Evolutionary conservation across 2,797 vertebrate species (phyloP).

Genomic region (Oreochromis grahami): DNA sequence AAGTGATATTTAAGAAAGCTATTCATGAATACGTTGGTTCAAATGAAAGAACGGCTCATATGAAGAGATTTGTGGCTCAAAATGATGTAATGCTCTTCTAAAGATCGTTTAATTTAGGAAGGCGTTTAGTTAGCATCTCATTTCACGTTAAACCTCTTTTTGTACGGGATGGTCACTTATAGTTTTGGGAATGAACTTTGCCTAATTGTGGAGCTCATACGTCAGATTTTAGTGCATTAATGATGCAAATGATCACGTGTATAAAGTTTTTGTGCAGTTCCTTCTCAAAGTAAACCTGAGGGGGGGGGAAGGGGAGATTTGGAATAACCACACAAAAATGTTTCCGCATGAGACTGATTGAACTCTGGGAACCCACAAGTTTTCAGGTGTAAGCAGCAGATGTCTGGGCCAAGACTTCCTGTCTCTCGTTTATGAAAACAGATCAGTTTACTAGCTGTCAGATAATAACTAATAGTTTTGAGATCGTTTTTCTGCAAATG

Average conservation of each 20-base stretch:
- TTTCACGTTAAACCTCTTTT: background rate
- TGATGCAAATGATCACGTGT: background rate
- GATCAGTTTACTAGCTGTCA: background rate
- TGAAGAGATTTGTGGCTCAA: background rate
- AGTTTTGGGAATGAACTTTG: background rate
- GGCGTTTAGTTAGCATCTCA: background rate
- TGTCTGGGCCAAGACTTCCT: background rate
- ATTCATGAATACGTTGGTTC: background rate
- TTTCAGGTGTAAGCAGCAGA: background rate
- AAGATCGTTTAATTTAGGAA: background rate
- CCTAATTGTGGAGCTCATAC: background rate
- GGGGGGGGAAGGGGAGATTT: background rate
- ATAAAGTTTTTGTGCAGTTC: background rate
- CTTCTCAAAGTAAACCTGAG: background rate
- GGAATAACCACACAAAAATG: background rate
- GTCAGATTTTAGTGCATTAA: background rate
- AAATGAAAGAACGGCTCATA: background rate
- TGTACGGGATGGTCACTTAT: background rate
- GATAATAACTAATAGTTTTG: background rate
- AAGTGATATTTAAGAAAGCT: background rate
- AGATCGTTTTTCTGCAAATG: background rate
- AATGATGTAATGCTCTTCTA: background rate
- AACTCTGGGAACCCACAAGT: background rate
- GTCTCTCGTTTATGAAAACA: background rate
- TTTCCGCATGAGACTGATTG: background rate